These are phyloP conservation scores for Drosophila prostipennis DNA, from an alignment of 2,888 invertebrate species.

Conservation along the genomic window DNA sequence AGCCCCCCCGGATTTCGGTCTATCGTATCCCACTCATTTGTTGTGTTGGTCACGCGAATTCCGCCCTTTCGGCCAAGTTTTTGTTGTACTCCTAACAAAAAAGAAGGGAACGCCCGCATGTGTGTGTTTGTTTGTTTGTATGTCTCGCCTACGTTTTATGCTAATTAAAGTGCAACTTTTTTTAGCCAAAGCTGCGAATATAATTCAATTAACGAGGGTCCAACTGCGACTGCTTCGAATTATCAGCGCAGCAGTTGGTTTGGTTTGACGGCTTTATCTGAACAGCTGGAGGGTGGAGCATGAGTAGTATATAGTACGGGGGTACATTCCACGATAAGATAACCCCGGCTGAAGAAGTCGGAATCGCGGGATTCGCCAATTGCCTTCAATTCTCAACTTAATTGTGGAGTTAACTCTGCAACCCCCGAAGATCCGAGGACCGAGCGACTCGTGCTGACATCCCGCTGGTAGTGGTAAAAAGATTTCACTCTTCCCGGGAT, in stretches of 20 bases:
- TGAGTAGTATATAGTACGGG: slow-evolving; percentile 5
- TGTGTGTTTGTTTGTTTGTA: slow-evolving; percentile 24
- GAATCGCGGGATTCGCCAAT: slow-evolving; percentile 32
- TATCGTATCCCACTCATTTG: neutral
- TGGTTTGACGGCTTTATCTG: slow-evolving; percentile 59
- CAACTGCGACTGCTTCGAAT: slow-evolving; percentile 32
- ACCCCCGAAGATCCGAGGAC: slow-evolving; percentile 51
- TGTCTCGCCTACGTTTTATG: slow-evolving; percentile 59
- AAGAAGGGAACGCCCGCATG: slow-evolving; percentile 32
- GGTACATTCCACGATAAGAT: slow-evolving; percentile 36
- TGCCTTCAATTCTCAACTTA: slow-evolving; percentile 49
- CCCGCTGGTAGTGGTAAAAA: slow-evolving; percentile 65
- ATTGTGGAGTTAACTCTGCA: slow-evolving; percentile 53
- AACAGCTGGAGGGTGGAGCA: slow-evolving; percentile 29
- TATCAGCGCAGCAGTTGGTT: slow-evolving; percentile 55
- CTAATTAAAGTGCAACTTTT: slow-evolving; percentile 76
- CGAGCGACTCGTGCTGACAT: slow-evolving; percentile 61
- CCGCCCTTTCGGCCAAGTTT: slow-evolving; percentile 47
- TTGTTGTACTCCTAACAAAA: slow-evolving; percentile 3
- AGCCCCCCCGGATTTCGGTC: neutral
- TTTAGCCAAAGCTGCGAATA: slow-evolving; percentile 34
- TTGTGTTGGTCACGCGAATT: slow-evolving; percentile 70
- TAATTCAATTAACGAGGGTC: slow-evolving; percentile 66
- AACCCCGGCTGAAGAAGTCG: slow-evolving; percentile 8
- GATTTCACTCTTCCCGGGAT: slow-evolving; percentile 63